Evolutionary conservation across 1,140 invertebrate genomes (phyloP), one percentile per base, ranked within the genome.

Genomic region (Thaumatotibia leucotreta): DNA sequence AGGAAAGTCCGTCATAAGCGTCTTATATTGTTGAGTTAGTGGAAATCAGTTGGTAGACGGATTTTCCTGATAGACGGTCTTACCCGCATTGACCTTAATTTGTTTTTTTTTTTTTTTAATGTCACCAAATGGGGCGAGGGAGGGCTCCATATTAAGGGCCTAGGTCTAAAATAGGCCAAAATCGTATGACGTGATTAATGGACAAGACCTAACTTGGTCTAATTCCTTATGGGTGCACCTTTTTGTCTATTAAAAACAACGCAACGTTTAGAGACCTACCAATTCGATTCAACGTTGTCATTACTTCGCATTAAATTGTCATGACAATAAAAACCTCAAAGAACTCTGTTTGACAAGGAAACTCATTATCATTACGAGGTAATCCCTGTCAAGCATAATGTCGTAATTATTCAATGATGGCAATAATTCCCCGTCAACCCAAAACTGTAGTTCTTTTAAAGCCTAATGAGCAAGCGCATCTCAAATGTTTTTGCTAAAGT

Each of bases 381-480:
- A 68, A 72, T 74, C 39, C 64, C 58, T 74, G 74, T 72, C 67
- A 75, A 73, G 50, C 10, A 33, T 71, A 54, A 54, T 65, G 63
- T 29, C 61, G 72, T 68, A 74, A 86, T 83, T 72, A 80, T 78
- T 86, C 75, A 79, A 71, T 75, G 70, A 67, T 27, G 61, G 35
- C 63, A 71, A 76, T 68, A 68, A 39, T 54, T 72, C 63, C 61
- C 45, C 66, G 68, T 74, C 66, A 73, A 76, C 62, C 67, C 69
- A 71, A 77, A 77, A 74, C 52, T 58, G 52, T 20, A 58, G 14
- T n/a, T 9, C 33, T 10, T n/a, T 27, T 27, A 72, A 67, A 32
- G 64, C 68, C 70, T 84, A 83, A 84, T 84, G 79, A 82, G 75
- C 72, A 63, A 66, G 64, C 61, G 68, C 70, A 70, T 75, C 72